phyloP scores from a whole-genome alignment of 1,140 invertebrate species.

The Drosophila jambulina region DNA sequence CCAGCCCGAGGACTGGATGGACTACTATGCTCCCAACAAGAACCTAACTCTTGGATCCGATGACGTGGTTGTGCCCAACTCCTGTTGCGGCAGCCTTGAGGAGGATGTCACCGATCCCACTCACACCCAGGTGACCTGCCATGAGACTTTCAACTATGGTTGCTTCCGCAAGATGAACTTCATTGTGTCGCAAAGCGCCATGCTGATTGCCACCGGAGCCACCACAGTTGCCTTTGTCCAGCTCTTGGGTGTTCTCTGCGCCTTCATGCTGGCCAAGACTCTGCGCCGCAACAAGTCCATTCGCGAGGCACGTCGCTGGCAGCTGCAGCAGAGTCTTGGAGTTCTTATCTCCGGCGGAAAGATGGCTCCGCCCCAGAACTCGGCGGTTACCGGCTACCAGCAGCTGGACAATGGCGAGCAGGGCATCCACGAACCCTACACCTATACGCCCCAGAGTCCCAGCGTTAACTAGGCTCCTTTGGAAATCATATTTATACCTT shows the following conservation, averaged over 20 bases:
- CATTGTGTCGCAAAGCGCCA: conserved; percentile 90
- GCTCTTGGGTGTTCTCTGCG: conserved; percentile 94
- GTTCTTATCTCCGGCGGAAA: conserved; percentile 82
- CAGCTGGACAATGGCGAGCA: conserved; percentile 69
- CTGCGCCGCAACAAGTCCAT: conserved; percentile 92
- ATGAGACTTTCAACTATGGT: conserved; percentile 86
- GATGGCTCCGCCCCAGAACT: conserved; percentile 68
- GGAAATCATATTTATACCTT: conserved; percentile 24
- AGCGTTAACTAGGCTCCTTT: conserved; percentile 71
- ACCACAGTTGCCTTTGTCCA: conserved; percentile 93
- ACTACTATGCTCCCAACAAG: conserved; percentile 67
- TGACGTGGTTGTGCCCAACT: conserved; percentile 86
- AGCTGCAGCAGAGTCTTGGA: conserved; percentile 87
- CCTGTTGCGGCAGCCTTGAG: conserved; percentile 86
- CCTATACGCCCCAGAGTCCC: conserved; percentile 80
- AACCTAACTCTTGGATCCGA: conserved; percentile 62
- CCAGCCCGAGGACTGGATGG: conserved; percentile 88
- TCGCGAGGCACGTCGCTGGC: conserved; percentile 89
- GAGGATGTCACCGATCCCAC: conserved; percentile 50
- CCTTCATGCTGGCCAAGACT: conserved; percentile 92
- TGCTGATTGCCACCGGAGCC: conserved; percentile 92
- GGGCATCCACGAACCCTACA: conserved; percentile 67
- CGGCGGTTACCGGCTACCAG: conserved; percentile 76
- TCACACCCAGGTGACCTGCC: conserved; percentile 49
- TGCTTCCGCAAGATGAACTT: conserved; percentile 89